Evolutionary conservation across 2,888 invertebrate species (phyloP).

Genomic region (Hemistola chrysoprasaria): DNA sequence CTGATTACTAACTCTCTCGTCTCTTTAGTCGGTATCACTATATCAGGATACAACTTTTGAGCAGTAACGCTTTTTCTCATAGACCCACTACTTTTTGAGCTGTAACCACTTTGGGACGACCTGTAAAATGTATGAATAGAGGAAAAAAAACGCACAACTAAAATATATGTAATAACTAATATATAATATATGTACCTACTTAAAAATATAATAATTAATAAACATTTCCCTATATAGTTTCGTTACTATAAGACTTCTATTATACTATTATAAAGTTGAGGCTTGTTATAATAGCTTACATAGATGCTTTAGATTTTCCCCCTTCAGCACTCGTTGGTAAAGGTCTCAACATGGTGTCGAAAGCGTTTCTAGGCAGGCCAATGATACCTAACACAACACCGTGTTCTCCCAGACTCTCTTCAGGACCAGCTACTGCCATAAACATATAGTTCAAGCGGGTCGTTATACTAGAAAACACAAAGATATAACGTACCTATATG

Average conservation of each 20-base stretch:
- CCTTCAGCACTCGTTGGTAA: conserved; percentile 35
- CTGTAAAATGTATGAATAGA: conserved; percentile 34
- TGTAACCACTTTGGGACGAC: conserved; percentile 40
- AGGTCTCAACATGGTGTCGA: conserved; percentile 81
- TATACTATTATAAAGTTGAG: no score
- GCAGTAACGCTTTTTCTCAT: conserved; percentile 42
- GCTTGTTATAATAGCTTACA: no score
- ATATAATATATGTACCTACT: no score
- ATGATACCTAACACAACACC: conserved; percentile 82
- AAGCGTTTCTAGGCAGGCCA: conserved; percentile 77
- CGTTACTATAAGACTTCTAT: no score
- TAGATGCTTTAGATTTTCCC: conserved; percentile 53
- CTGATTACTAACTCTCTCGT: conserved; percentile 49
- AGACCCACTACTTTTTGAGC: conserved; percentile 41
- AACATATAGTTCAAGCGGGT: conserved; percentile 76
- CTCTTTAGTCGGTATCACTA: conserved; percentile 46
- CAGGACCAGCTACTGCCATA: conserved; percentile 77
- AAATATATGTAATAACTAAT: no score
- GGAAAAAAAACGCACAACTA: no score
- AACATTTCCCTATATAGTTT: no score
- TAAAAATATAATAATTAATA: no score
- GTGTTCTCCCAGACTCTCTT: conserved; percentile 69
- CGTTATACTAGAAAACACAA: conserved; percentile 36
- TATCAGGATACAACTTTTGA: conserved; percentile 50
- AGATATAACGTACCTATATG: no score